Conservation (phyloP, 2,888 invertebrate genomes). For the Lutraria lutraria region DNA sequence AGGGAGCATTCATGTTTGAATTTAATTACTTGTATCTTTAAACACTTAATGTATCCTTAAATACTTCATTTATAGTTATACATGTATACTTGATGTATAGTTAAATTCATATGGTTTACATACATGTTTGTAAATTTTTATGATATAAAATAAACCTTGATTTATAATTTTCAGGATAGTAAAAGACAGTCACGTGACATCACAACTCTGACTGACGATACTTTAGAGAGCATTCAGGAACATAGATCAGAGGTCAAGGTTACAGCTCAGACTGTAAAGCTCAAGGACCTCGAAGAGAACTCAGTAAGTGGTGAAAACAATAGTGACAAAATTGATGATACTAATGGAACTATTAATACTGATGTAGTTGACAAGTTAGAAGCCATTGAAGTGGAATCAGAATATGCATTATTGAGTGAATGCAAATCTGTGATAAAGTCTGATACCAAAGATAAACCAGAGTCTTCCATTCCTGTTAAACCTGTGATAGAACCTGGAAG, state of each 20-base stretch:
- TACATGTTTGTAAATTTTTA: too few relatives aligned
- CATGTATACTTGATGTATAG: too few relatives aligned
- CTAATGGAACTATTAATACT: background rate
- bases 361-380: background rate
- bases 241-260: constrained; percentile 47
- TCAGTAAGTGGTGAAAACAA: background rate
- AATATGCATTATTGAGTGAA: background rate
- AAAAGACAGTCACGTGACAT: constrained; percentile 67
- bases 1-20: too few relatives aligned
- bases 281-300: constrained; percentile 34
- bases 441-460: constrained; percentile 57
- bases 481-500: constrained; percentile 51
- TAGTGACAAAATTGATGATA: background rate
- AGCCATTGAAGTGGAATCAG: background rate
- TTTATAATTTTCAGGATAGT: constrained; percentile 50
- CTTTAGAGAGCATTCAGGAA: constrained; percentile 48
- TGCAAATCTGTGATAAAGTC: constrained; percentile 58
- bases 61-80: too few relatives aligned
- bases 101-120: too few relatives aligned
- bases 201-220: constrained; percentile 64
- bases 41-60: too few relatives aligned
- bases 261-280: constrained; percentile 22
- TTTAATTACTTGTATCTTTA: too few relatives aligned
- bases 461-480: constrained; percentile 59
- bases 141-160: background rate